Evolutionary conservation across 1,140 invertebrate genomes (phyloP).

Genomic region (Drosophila bocqueti): DNA sequence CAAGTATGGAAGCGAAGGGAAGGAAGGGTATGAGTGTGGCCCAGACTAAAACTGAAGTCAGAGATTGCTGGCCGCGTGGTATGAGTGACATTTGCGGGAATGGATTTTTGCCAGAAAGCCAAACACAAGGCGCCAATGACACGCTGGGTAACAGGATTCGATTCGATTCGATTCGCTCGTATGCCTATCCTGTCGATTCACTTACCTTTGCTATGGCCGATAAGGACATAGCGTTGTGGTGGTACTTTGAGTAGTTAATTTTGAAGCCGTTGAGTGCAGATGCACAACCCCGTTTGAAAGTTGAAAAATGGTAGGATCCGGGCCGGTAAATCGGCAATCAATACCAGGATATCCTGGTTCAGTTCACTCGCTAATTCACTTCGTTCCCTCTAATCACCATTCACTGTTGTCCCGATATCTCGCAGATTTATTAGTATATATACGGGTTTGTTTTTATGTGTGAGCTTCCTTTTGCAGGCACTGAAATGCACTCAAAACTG

Average conservation of each 20-base stretch:
- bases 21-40: conserved; percentile 54
- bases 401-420: conserved; percentile 13
- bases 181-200: not conserved
- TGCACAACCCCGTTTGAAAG: conserved; percentile 49
- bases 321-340: conserved; percentile 30
- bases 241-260: conserved; percentile 85
- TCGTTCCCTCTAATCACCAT: conserved; percentile 18
- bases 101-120: conserved; percentile 44
- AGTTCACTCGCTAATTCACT: not conserved
- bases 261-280: conserved; percentile 81
- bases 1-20: not conserved
- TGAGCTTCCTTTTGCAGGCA: conserved; percentile 34
- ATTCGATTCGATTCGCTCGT: not conserved
- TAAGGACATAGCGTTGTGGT: conserved; percentile 85
- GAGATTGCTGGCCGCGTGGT: conserved; percentile 40
- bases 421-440: conserved; percentile 10
- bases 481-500: conserved; percentile 64
- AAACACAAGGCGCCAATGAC: conserved; percentile 43
- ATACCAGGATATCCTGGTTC: conserved; percentile 4
- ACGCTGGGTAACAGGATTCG: conserved; percentile 36
- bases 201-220: conserved; percentile 85
- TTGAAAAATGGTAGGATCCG: conserved; percentile 34
- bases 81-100: conserved; percentile 70
- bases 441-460: conserved; percentile 32
- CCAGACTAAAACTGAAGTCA: conserved; percentile 50